phyloP scores from a whole-genome alignment of 1,140 invertebrate species.

The Tetragonula clypearis region DNA sequence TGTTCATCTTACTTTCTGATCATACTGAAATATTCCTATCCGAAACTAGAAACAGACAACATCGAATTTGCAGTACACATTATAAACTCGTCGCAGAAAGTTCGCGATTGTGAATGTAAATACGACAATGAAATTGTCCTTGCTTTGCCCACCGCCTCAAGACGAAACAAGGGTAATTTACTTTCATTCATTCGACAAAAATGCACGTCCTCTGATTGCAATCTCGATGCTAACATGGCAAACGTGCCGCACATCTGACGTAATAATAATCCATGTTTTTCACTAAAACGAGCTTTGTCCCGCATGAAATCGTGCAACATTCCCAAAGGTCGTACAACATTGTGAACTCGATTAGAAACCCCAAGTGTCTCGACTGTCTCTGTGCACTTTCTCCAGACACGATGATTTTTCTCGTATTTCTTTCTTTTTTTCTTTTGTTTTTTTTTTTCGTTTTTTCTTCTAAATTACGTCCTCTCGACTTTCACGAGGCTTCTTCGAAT shows the following conservation, averaged over 20 bases:
- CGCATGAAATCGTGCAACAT: neutral
- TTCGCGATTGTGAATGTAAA: neutral
- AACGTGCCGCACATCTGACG: neutral
- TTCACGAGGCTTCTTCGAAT: neutral
- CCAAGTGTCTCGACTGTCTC: neutral
- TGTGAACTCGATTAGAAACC: conserved; percentile 33
- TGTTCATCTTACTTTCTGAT: too few relatives aligned
- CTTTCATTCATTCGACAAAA: conserved; percentile 29
- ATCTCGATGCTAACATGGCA: neutral
- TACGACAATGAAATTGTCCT: neutral
- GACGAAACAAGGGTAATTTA: neutral
- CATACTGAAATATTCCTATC: too few relatives aligned
- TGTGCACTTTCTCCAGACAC: conserved; percentile 8
- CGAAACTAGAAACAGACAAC: too few relatives aligned
- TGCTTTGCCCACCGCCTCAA: neutral
- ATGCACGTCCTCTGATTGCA: neutral
- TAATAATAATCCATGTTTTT: neutral
- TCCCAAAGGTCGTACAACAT: neutral
- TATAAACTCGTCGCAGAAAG: too few relatives aligned
- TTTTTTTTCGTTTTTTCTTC: neutral
- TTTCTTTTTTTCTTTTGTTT: too few relatives aligned
- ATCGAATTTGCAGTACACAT: too few relatives aligned
- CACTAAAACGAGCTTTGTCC: neutral
- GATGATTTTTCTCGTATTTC: neutral
- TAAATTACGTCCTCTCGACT: neutral